These are phyloP conservation scores for Parapristionchus giblindavisi DNA, from an alignment of 2,888 invertebrate species.

Conservation along the genomic window DNA sequence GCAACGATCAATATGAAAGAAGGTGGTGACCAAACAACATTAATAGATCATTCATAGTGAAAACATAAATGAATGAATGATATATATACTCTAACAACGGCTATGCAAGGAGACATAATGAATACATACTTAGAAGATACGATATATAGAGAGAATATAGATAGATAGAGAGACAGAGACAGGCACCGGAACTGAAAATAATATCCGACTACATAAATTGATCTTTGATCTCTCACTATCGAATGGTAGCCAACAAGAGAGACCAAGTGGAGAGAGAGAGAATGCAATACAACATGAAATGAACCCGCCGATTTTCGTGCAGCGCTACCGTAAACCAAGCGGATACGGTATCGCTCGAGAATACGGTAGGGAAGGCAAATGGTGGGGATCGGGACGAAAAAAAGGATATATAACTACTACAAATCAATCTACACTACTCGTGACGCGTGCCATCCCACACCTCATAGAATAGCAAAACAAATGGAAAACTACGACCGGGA, in stretches of 20 bases:
- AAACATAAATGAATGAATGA: no score
- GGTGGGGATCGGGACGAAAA: not conserved
- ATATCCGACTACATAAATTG: no score
- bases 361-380: conserved; percentile 29
- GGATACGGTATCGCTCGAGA: conserved; percentile 28
- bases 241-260: conserved; percentile 3
- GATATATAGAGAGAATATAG: conserved; percentile 20
- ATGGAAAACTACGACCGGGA: not conserved
- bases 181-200: conserved; percentile 22
- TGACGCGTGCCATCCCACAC: not conserved
- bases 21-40: conserved; percentile 26
- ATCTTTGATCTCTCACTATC: conserved; percentile 20
- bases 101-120: no score
- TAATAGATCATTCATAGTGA: conserved; percentile 1
- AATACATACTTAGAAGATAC: not conserved
- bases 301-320: not conserved
- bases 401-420: no score
- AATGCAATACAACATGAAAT: not conserved
- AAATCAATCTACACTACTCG: conserved; percentile 30
- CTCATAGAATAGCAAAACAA: not conserved
- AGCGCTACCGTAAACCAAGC: conserved; percentile 2
- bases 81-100: conserved; percentile 31
- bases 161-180: not conserved
- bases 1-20: conserved; percentile 12
- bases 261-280: conserved; percentile 2